Conservation (phyloP, 2,797 vertebrate genomes). For the Psittacula derbiana region DNA sequence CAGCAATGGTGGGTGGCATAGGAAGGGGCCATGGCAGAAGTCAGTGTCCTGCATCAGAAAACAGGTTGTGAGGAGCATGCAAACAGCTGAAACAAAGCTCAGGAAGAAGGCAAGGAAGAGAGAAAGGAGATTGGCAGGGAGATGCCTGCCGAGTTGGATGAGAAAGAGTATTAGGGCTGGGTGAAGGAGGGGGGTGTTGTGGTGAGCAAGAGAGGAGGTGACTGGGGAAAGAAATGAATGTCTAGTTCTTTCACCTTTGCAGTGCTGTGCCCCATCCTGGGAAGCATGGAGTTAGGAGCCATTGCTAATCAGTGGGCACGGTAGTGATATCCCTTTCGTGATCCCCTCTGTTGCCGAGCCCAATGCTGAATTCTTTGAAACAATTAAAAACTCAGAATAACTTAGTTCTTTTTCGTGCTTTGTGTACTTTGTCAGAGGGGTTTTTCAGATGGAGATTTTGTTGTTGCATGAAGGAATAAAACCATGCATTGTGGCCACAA, state of each 20-base stretch:
- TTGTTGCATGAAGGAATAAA: slow-evolving; percentile 33
- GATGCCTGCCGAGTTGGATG: neutral
- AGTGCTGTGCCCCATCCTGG: accelerated
- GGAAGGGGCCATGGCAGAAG: neutral
- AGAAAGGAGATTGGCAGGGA: neutral
- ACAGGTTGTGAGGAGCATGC: neutral
- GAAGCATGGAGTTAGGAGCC: accelerated
- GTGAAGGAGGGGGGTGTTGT: neutral
- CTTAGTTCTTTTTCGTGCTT: neutral
- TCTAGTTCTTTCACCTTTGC: neutral
- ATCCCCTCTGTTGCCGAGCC: neutral
- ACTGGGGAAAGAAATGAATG: neutral
- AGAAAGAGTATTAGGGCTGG: neutral
- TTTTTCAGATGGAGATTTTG: slow-evolving; percentile 41
- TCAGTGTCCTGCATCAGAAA: neutral
- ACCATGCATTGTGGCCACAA: neutral
- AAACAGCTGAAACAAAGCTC: neutral
- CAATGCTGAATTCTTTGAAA: neutral
- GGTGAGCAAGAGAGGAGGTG: neutral
- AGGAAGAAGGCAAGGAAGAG: neutral
- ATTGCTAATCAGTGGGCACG: accelerated
- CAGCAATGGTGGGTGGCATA: neutral
- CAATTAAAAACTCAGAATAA: neutral
- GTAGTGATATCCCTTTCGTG: neutral
- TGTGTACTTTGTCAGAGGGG: neutral